These are phyloP conservation scores for Macrosiphum euphorbiae DNA, from an alignment of 2,888 invertebrate species.

Conservation along the genomic window DNA sequence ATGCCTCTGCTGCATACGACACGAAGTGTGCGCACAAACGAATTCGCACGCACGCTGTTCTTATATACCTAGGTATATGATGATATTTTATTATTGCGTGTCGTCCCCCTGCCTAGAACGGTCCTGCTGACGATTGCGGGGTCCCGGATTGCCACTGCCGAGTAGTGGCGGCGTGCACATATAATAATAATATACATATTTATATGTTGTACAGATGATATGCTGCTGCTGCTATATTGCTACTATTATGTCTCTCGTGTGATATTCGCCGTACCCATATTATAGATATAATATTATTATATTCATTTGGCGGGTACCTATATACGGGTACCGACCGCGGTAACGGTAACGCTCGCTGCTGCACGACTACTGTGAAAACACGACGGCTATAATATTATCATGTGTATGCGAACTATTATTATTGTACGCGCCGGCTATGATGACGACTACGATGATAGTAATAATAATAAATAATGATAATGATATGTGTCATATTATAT, in stretches of 20 bases:
- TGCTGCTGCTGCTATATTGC: neutral
- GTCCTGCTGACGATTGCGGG: neutral
- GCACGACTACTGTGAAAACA: conserved; percentile 10
- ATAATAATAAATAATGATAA: conserved; percentile 3
- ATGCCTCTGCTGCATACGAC: neutral
- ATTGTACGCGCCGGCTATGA: neutral
- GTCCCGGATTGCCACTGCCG: neutral
- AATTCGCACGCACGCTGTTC: neutral
- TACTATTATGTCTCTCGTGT: neutral
- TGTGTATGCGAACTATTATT: neutral
- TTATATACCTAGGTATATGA: neutral
- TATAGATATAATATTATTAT: neutral
- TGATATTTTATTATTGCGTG: conserved; percentile 29
- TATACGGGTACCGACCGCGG: neutral
- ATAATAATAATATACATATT: neutral
- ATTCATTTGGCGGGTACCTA: neutral
- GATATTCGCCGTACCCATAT: neutral
- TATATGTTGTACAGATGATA: neutral
- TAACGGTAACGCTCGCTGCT: conserved; percentile 45
- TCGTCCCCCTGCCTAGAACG: neutral
- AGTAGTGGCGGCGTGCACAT: neutral
- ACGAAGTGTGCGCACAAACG: neutral
- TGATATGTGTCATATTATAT: neutral
- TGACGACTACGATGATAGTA: neutral
- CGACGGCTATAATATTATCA: neutral